These are phyloP conservation scores for Tetragnatha montana DNA, from an alignment of 2,888 invertebrate genomes.

Conservation along the genomic window DNA sequence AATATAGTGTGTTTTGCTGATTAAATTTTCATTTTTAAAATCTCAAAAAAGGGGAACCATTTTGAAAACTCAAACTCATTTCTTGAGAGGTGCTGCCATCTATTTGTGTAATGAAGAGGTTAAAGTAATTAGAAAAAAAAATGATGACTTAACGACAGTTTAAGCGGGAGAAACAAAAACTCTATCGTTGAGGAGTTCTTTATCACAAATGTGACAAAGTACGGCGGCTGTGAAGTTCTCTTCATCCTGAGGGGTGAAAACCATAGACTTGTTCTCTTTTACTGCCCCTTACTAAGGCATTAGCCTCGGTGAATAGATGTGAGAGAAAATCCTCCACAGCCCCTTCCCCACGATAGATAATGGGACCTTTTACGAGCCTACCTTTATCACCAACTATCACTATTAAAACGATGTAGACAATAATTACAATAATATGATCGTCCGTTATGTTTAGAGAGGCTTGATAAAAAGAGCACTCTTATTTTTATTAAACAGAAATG, in stretches of 20 bases:
- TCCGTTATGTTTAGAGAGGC: not conserved
- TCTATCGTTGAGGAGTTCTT: not conserved
- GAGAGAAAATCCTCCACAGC: slow-evolving; percentile 12
- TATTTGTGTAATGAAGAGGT: no score
- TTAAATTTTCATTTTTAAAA: no score
- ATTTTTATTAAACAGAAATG: slow-evolving; percentile 1
- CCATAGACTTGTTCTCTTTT: not conserved
- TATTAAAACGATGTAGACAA: not conserved
- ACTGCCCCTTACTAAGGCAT: not conserved
- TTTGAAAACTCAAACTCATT: no score
- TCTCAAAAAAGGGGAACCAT: no score
- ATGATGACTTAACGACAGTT: no score
- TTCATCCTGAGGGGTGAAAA: not conserved
- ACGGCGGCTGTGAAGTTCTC: not conserved
- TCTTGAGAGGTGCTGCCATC: no score
- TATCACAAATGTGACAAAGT: not conserved
- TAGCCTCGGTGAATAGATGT: not conserved
- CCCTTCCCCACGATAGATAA: slow-evolving; percentile 16
- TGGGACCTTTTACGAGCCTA: not conserved
- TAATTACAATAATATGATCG: not conserved
- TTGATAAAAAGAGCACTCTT: not conserved
- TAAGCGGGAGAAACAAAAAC: not conserved
- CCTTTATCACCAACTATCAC: not conserved
- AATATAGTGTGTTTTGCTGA: no score
- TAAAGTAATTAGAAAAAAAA: no score